Evolutionary conservation across 2,113 vertebrate species (phyloP), one percentile per base, ranked within the genome.

Genomic region (Ammodytes marinus): DNA sequence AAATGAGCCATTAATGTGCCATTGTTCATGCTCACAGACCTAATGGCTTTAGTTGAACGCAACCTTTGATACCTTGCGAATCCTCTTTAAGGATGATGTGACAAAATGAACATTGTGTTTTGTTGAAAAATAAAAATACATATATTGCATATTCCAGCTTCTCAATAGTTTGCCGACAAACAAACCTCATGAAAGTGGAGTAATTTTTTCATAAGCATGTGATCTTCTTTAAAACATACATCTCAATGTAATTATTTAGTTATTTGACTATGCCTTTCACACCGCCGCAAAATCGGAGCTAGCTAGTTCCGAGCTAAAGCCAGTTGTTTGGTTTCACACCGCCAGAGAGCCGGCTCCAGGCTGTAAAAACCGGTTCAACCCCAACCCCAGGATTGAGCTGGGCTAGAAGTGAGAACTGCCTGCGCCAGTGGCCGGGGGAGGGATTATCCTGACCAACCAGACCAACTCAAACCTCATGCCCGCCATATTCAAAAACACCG

Each of bases 1-100:
- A 60, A 2, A 27, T 79, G 74, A 84, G 57, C 69, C 77, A 60
- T 47, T 35, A 54, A 64, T 35, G 65, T 79, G 74, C 49, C 47
- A 60, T 27, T 63, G 78, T 64, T 76, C 17, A 69, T 60, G 11
- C 55, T 73, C 37, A 50, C 45, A 71, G 37, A 60, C 55, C 45
- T 10, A n/a, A 39, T 37, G 12, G 19, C 52, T 49, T 52, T 27
- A 54, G 59, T 27, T 64, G 19, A 39, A 43, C 27, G 17, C 9
- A 49, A 42, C 55, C 46, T 57, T 83, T 0, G 74, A 3, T 8
- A n/a, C 9, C 35, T 50, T 45, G 35, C 2, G 61, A 75, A 54
- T 13, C 19, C 37, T 4, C 8, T 27, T 13, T 10, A 60, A 54
- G 37, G 14, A 73, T 10, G 8, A 40, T 12, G n/a, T 42, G 2